phyloP scores from a whole-genome alignment of 1,140 invertebrate species.

The Camponotus pennsylvanicus region DNA sequence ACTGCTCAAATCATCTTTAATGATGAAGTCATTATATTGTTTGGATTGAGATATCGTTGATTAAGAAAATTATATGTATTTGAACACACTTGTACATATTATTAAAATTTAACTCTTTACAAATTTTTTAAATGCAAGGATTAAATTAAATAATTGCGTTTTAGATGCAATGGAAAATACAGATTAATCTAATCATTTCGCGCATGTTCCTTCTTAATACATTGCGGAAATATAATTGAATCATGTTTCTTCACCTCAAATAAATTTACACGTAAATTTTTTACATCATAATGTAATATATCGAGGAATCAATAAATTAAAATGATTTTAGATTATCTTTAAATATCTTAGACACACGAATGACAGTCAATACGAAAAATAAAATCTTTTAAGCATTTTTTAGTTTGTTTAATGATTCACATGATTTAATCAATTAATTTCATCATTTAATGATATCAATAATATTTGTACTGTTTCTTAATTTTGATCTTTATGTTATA shows the following conservation, averaged over 20 bases:
- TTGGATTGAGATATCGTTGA: not conserved
- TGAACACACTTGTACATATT: too few species aligned
- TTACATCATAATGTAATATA: not conserved
- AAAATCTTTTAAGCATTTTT: not conserved
- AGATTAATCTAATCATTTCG: too few species aligned
- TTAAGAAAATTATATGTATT: too few species aligned
- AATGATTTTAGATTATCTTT: slow-evolving; percentile 62
- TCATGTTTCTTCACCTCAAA: not conserved
- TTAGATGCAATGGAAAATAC: too few species aligned
- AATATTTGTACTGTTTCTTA: not conserved
- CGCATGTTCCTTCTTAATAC: not conserved
- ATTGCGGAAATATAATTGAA: not conserved
- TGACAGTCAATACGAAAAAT: too few species aligned
- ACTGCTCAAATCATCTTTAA: not conserved
- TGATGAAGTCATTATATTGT: not conserved
- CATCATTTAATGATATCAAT: not conserved
- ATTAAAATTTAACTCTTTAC: too few species aligned
- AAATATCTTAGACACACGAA: not conserved
- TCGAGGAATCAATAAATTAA: slow-evolving; percentile 60
- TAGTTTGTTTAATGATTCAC: not conserved
- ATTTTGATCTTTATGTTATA: not conserved
- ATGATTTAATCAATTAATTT: not conserved
- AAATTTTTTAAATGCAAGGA: not conserved
- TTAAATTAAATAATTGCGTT: not conserved
- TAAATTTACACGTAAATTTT: not conserved